Evolutionary conservation across 2,113 vertebrate genomes (phyloP), one percentile per base, ranked within the genome.

Genomic region (Sturnira hondurensis): DNA sequence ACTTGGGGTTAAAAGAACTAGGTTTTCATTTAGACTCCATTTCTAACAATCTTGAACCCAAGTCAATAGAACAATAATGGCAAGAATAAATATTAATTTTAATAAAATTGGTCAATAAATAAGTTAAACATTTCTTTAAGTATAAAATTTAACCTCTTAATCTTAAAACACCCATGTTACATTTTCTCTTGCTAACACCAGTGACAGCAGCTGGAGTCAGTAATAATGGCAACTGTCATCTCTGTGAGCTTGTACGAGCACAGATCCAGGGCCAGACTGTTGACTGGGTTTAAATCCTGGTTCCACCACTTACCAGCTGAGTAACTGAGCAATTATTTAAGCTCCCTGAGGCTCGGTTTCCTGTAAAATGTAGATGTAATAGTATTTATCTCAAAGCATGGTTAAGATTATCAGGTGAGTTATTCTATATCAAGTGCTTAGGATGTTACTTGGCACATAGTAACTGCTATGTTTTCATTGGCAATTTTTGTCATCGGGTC

Each of bases 311-410:
- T 91, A 93, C 24, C 63, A 43, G 14, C 22, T 61, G 22, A 73
- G n/a, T 36, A 74, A 87, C 26, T 16, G 88, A 52, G 54, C n/a
- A 78, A n/a, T 89, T 68, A 86, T 89, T 94, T 91, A 63, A 94
- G 54, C 33, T 86, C 58, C 16, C 4, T n/a, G 22, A 89, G 45
- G 43, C 52, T 83, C 17, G 41, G 11, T 56, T 93, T 91, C 91
- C 94, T 92, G 26, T 83, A 89, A 73, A 82, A 56, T 90, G 43
- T 71, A 13, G 24, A 56, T 50, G 45, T 56, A 76, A 45, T 58
- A 24, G 17, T 58, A 88, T 43, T 41, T 91, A 31, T 5, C 41
- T 68, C 41, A 54, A 87, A 74, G 43, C 47, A 14, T 70, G 80
- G 10, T 67, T 47, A 89, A 28, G 52, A 50, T 87, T 38, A 52